phyloP scores from a whole-genome alignment of 2,888 invertebrate species.

The Melanchra persicariae region DNA sequence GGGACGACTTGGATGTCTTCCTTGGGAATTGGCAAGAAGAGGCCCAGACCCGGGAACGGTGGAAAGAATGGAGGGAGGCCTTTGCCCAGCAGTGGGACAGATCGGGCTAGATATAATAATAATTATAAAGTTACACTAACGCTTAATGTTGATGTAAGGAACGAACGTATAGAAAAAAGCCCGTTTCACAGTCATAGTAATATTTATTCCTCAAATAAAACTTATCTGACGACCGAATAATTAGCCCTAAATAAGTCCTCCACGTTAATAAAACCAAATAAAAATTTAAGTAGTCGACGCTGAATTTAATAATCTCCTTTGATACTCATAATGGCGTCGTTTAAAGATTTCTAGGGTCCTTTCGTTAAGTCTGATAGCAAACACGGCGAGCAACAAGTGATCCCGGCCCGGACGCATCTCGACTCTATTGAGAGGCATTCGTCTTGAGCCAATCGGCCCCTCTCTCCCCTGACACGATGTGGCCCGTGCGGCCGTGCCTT shows the following conservation, averaged over 20 bases:
- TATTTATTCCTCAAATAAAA: background rate
- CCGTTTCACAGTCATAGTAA: background rate
- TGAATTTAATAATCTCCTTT: constrained; percentile 47
- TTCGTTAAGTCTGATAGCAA: constrained; percentile 68
- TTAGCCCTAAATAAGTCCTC: constrained; percentile 2
- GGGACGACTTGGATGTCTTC: too few species aligned
- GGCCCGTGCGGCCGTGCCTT: constrained; percentile 48
- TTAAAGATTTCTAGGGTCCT: constrained; percentile 65
- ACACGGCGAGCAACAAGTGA: constrained; percentile 85
- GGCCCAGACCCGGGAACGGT: too few species aligned
- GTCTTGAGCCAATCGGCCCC: constrained; percentile 77
- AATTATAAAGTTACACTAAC: too few species aligned
- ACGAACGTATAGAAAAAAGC: too few species aligned
- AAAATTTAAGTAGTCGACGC: constrained; percentile 21
- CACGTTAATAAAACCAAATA: constrained; percentile 23
- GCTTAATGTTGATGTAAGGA: too few species aligned
- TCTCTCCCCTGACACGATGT: constrained; percentile 29
- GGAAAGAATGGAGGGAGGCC: too few species aligned
- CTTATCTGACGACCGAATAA: background rate
- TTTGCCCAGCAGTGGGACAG: too few species aligned
- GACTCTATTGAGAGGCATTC: constrained; percentile 82
- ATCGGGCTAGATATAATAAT: too few species aligned
- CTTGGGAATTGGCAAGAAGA: too few species aligned
- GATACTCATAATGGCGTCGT: constrained; percentile 51
- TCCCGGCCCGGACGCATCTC: constrained; percentile 82